Evolutionary conservation across 2,113 vertebrate genomes (phyloP).

Genomic region (Entomyzon cyanotis): DNA sequence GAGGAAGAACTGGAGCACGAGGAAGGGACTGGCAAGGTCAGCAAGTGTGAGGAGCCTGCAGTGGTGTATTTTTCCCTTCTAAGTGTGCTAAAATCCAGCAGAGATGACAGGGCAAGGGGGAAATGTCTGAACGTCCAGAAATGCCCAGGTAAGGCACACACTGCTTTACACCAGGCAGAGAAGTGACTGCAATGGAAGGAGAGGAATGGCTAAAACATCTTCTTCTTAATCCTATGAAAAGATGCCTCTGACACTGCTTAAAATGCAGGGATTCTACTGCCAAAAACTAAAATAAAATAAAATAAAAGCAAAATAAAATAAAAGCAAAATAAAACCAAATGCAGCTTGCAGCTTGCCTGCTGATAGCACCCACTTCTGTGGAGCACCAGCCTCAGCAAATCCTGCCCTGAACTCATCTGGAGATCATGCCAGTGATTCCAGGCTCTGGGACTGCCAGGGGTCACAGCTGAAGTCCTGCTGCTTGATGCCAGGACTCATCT

Average conservation of each 20-base stretch:
- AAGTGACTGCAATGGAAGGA: not conserved
- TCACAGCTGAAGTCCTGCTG: not conserved
- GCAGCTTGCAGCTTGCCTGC: not conserved
- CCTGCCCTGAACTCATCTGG: not conserved
- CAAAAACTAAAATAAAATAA: too few species aligned
- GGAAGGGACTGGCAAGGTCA: not conserved
- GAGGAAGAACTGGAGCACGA: not conserved
- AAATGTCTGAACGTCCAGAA: not conserved
- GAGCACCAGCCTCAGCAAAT: not conserved
- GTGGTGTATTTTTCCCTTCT: not conserved
- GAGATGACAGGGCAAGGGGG: not conserved
- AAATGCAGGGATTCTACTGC: not conserved
- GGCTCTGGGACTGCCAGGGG: not conserved
- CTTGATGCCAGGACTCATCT: not conserved
- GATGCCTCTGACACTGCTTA: not conserved
- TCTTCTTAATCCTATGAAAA: not conserved
- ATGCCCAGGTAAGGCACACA: not conserved
- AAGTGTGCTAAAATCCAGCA: not conserved
- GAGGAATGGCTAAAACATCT: not conserved
- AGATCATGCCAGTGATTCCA: not conserved
- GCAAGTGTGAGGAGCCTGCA: not conserved
- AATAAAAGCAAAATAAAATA: conserved; percentile 27
- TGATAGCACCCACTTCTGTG: not conserved
- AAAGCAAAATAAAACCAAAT: conserved; percentile 7
- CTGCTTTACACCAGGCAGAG: not conserved